phyloP scores from a whole-genome alignment of 2,113 vertebrate genomes.

The Acrocephalus kingi region DNA sequence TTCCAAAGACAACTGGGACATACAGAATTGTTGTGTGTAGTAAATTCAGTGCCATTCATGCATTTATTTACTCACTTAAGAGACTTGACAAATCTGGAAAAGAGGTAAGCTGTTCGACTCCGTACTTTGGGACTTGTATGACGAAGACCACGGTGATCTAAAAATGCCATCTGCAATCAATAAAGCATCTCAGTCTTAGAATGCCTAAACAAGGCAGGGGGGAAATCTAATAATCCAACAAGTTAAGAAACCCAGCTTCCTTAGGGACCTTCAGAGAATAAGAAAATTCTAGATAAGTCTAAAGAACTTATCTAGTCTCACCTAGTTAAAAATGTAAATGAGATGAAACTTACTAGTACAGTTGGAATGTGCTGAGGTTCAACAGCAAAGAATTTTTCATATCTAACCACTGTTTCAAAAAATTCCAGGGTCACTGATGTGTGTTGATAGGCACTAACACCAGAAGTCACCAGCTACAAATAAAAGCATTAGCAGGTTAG shows the following conservation, averaged over 20 bases:
- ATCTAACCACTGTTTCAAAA: slow-evolving; percentile 95
- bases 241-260: background rate
- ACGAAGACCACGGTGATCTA: slow-evolving; percentile 95
- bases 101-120: slow-evolving; percentile 93
- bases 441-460: slow-evolving; percentile 93
- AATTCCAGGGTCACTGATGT: slow-evolving; percentile 94
- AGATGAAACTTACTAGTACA: slow-evolving; percentile 84
- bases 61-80: slow-evolving; percentile 85
- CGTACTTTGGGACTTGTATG: slow-evolving; percentile 94
- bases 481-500: slow-evolving; percentile 9
- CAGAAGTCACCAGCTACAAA: slow-evolving; percentile 88
- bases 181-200: background rate
- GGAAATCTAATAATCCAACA: background rate
- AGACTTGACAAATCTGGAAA: slow-evolving; percentile 97
- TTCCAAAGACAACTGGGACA: background rate
- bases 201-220: background rate
- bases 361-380: slow-evolving; percentile 95
- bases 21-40: background rate
- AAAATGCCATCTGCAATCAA: slow-evolving; percentile 90
- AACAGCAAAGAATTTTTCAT: slow-evolving; percentile 96
- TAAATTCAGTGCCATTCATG: background rate
- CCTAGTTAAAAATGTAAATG: background rate
- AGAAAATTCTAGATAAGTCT: background rate
- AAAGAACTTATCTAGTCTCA: background rate
- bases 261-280: background rate